Percentiles rank a stretch among this genome's conserved stretches.
These are phyloP conservation scores for Heliconius hewitsoni DNA, from an alignment of 1,140 invertebrate species.

Conservation along the genomic window DNA sequence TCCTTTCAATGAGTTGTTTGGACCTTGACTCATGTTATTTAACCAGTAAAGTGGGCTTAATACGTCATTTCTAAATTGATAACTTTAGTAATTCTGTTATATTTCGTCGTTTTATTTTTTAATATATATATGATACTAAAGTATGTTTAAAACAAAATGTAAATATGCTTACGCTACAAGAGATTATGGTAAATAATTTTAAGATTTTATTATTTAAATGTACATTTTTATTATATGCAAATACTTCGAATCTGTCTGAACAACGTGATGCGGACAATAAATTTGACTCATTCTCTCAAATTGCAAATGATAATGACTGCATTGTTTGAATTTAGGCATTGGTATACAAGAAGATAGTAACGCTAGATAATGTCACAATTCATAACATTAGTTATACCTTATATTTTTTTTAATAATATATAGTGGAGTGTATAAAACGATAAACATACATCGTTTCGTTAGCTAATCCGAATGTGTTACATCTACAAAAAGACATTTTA, in stretches of 20 bases:
- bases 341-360: background rate
- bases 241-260: too few species aligned
- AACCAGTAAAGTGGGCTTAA: background rate
- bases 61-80: conserved; percentile 12
- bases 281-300: background rate
- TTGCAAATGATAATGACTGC: background rate
- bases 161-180: too few species aligned
- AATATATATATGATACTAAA: background rate
- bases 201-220: too few species aligned
- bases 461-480: background rate
- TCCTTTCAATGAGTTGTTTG: background rate
- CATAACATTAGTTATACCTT: too few species aligned
- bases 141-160: too few species aligned
- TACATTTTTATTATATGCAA: too few species aligned
- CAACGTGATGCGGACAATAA: background rate
- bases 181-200: too few species aligned
- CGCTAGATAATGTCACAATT: too few species aligned
- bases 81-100: background rate
- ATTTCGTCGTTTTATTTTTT: background rate
- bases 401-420: background rate
- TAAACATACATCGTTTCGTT: too few species aligned
- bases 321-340: background rate
- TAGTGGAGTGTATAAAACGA: background rate
- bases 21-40: background rate
- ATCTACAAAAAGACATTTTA: background rate